These are phyloP conservation scores for Osmerus eperlanus DNA, from an alignment of 2,113 vertebrate genomes.

Conservation along the genomic window DNA sequence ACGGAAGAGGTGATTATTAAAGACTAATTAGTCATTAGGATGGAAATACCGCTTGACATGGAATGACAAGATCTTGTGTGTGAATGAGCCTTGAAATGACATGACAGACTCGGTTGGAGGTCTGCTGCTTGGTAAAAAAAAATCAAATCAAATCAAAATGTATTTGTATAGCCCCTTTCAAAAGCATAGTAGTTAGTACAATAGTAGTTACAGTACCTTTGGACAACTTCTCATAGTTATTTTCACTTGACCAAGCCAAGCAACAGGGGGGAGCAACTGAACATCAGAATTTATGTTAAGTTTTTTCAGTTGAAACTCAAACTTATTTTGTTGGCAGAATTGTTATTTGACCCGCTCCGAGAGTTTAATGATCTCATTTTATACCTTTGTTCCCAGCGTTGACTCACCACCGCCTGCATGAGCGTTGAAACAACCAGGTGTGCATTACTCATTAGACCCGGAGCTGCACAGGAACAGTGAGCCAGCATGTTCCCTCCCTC, in stretches of 20 bases:
- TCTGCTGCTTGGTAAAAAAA: background rate
- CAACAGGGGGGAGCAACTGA: background rate
- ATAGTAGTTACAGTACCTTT: no score
- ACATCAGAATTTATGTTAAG: background rate
- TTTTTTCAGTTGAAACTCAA: slow-evolving; percentile 26
- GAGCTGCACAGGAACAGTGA: slow-evolving; percentile 28
- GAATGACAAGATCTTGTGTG: slow-evolving; percentile 45
- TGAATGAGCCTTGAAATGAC: slow-evolving; percentile 18
- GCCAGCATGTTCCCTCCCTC: background rate
- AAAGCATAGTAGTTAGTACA: background rate
- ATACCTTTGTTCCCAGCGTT: slow-evolving; percentile 28
- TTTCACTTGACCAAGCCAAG: no score
- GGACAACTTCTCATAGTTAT: no score
- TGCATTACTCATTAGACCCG: slow-evolving; percentile 31
- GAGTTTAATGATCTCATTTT: background rate
- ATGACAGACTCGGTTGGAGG: slow-evolving; percentile 23
- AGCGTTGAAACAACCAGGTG: slow-evolving; percentile 29
- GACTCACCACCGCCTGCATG: slow-evolving; percentile 27
- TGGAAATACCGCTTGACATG: slow-evolving; percentile 27
- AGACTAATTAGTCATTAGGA: slow-evolving; percentile 42
- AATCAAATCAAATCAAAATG: background rate
- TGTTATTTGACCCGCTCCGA: background rate
- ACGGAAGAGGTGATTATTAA: slow-evolving; percentile 29
- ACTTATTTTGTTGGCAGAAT: no score
- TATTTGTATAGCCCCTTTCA: background rate